Percentiles rank a stretch among this genome's conserved stretches.
Conservation (phyloP, 1,140 invertebrate species). For the Oedothorax gibbosus region DNA sequence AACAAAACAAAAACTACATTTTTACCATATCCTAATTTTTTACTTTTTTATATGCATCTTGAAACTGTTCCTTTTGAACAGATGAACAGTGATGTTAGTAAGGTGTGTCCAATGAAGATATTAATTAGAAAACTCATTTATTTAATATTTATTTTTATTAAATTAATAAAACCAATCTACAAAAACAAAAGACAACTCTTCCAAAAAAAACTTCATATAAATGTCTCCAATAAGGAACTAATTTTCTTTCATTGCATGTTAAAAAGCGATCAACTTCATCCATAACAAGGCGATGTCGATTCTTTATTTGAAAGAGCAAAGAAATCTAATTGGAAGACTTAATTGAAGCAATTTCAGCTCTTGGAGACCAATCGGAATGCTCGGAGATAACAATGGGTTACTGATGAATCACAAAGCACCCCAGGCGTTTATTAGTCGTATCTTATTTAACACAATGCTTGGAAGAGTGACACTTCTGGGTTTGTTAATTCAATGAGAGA, state of each 20-base stretch:
- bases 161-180: neutral
- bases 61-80: neutral
- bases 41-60: no score
- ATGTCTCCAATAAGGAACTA: slow-evolving; percentile 19
- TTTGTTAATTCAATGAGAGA: neutral
- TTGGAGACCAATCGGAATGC: neutral
- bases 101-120: neutral
- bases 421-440: no score
- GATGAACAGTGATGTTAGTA: neutral
- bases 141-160: neutral
- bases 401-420: neutral
- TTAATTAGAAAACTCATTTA: neutral
- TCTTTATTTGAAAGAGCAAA: neutral
- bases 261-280: slow-evolving; percentile 3
- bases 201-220: neutral
- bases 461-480: no score
- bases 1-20: no score
- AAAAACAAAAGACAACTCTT: neutral
- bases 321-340: neutral
- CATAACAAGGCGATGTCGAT: neutral
- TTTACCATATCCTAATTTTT: no score
- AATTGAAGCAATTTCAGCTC: slow-evolving; percentile 23
- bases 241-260: slow-evolving; percentile 18
- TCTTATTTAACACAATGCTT: no score
- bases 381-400: neutral